Conservation (phyloP, 2,113 vertebrate genomes). For the Campylomormyrus tamandua region DNA sequence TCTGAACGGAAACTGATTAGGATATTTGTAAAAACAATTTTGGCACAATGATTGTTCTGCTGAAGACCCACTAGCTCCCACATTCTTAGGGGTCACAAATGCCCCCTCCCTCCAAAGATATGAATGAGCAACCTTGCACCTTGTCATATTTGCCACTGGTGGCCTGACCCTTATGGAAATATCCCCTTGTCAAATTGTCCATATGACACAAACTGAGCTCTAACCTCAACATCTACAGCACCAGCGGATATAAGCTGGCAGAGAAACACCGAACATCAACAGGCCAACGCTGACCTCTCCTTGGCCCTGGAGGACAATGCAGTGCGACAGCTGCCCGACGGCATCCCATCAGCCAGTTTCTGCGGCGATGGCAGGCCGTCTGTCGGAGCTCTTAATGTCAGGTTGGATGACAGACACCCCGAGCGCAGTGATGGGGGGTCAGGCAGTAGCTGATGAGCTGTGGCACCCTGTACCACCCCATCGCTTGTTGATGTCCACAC, state of each 20-base stretch:
- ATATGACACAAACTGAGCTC: neutral
- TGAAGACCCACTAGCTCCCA: neutral
- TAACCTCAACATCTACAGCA: constrained; percentile 26
- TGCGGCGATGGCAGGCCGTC: neutral
- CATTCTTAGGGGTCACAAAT: neutral
- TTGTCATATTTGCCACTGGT: neutral
- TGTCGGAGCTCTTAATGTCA: constrained; percentile 6
- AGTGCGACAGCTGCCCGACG: constrained; percentile 1
- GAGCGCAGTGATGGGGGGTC: neutral
- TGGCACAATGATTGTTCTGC: neutral
- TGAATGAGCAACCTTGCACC: neutral
- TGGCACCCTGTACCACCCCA: constrained; percentile 48
- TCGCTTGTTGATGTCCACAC: constrained; percentile 51
- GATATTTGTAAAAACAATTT: neutral
- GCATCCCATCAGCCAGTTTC: constrained; percentile 6
- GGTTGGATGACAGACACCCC: neutral
- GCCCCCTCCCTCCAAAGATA: neutral
- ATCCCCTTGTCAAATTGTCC: neutral
- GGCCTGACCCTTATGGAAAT: neutral
- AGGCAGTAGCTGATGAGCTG: constrained; percentile 29
- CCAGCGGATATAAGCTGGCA: constrained; percentile 23
- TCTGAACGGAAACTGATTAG: neutral
- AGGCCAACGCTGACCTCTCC: constrained; percentile 26
- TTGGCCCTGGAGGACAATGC: neutral
- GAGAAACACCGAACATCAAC: constrained; percentile 17